Conservation (phyloP, 2,797 vertebrate species). For the Poecile montanus region DNA sequence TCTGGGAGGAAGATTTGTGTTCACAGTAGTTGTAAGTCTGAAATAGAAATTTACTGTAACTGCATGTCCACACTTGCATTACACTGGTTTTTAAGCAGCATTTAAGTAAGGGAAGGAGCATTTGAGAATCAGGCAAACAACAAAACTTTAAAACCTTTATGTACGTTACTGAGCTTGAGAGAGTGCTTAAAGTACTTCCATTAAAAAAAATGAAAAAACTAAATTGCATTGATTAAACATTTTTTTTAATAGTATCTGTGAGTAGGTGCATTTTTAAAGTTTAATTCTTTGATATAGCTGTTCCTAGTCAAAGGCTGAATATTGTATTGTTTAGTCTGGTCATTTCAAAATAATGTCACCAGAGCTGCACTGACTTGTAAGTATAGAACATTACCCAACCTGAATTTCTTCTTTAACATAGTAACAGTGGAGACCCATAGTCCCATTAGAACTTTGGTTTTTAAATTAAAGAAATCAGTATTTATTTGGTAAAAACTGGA, state of each 20-base stretch:
- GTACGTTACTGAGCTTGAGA: neutral
- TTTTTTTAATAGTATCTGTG: neutral
- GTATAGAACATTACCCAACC: neutral
- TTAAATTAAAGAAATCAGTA: neutral
- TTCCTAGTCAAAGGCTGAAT: neutral
- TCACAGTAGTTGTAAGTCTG: neutral
- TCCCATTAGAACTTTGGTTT: neutral
- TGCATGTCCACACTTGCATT: neutral
- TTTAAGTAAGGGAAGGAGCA: neutral
- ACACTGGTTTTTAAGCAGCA: neutral
- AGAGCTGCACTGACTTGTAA: neutral
- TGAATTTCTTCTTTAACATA: neutral
- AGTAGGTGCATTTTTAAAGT: neutral
- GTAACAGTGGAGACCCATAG: neutral
- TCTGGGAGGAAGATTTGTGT: neutral
- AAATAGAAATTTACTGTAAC: neutral
- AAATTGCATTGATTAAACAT: neutral
- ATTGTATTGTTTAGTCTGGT: neutral
- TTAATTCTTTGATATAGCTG: neutral
- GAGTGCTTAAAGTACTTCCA: neutral
- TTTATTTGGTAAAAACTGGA: neutral
- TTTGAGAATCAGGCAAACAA: neutral
- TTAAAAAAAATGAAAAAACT: neutral
- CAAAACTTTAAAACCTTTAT: neutral
- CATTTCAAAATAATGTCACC: neutral